Evolutionary conservation across 2,888 invertebrate species (phyloP).

Genomic region (Drosophila flavopinicola): DNA sequence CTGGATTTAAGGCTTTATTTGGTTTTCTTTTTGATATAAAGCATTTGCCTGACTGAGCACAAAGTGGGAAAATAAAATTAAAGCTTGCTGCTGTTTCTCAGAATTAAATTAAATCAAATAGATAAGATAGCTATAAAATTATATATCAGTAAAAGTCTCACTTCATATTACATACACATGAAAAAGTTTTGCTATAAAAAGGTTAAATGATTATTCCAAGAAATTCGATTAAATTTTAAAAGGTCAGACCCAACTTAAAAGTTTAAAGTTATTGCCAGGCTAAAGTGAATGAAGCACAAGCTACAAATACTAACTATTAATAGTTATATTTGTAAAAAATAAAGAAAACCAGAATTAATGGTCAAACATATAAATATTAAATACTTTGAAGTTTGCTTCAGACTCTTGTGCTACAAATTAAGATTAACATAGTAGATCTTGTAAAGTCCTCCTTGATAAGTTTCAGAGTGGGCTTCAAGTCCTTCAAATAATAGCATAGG

Average conservation of each 20-base stretch:
- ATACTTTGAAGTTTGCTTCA: no score
- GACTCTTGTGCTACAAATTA: no score
- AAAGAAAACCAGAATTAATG: neutral
- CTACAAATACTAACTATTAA: neutral
- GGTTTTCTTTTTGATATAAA: neutral
- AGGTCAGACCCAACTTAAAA: neutral
- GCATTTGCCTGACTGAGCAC: neutral
- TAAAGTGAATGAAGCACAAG: neutral
- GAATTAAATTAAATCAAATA: neutral
- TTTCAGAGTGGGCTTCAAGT: neutral
- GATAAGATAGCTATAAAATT: neutral
- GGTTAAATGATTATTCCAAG: no score
- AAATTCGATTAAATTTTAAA: neutral
- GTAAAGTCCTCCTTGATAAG: no score
- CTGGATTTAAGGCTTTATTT: neutral
- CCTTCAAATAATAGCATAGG: neutral
- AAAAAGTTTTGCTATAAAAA: neutral
- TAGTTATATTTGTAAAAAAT: no score
- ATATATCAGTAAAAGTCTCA: neutral
- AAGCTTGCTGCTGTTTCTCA: neutral
- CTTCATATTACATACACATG: neutral
- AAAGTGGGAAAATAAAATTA: slow-evolving; percentile 1
- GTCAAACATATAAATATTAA: no score
- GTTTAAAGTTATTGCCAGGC: neutral
- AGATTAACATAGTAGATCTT: no score